A percentile compares a stretch with the other conserved stretches of the same genome.
phyloP scores from a whole-genome alignment of 1,140 invertebrate genomes.

The Daktulosphaira vitifoliae region DNA sequence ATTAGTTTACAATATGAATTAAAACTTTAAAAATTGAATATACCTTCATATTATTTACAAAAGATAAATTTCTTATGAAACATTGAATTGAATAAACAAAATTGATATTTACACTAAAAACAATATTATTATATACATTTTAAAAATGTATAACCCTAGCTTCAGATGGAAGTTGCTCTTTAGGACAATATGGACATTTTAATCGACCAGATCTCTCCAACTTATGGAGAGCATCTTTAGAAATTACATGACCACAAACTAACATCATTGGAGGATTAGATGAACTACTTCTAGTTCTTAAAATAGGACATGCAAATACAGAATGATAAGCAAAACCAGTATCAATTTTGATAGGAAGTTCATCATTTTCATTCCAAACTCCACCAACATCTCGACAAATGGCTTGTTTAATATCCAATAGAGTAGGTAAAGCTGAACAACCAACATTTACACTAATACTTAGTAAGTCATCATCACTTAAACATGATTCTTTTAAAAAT shows the following conservation, averaged over 20 bases:
- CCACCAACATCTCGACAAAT: constrained; percentile 92
- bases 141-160: constrained; percentile 88
- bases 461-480: constrained; percentile 34
- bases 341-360: constrained; percentile 91
- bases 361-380: constrained; percentile 92
- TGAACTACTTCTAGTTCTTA: constrained; percentile 91
- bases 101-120: no score
- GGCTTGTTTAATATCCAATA: constrained; percentile 89
- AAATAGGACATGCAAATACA: constrained; percentile 98
- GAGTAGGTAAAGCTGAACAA: constrained; percentile 82
- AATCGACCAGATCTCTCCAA: constrained; percentile 81
- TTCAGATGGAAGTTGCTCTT: constrained; percentile 89
- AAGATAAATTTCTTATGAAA: no score
- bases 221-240: constrained; percentile 91
- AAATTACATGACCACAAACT: constrained; percentile 96
- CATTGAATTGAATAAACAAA: no score
- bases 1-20: no score
- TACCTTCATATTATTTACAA: no score
- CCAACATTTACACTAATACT: constrained; percentile 76
- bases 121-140: constrained; percentile 33
- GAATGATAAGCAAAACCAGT: constrained; percentile 88
- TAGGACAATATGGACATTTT: constrained; percentile 97
- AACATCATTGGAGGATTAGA: constrained; percentile 94
- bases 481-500: constrained; percentile 88
- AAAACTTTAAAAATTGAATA: no score